A percentile compares a stretch with the other conserved stretches of the same genome.
Conservation (phyloP, 2,888 invertebrate genomes). For the Trimorus sp. region DNA sequence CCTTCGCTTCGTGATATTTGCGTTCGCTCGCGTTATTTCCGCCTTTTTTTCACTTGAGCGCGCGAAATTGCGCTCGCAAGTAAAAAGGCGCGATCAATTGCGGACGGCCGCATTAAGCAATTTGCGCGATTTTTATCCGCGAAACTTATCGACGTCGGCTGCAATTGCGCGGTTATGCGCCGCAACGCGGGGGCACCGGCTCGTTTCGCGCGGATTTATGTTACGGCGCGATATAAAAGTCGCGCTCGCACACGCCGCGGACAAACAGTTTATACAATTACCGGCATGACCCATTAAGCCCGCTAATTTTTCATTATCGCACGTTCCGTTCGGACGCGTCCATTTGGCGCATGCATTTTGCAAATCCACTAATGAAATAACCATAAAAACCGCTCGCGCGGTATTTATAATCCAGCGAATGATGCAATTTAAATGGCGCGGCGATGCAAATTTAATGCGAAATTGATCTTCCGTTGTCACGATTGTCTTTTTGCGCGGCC, state of each 20-base stretch:
- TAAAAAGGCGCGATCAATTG: no score
- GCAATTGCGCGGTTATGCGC: no score
- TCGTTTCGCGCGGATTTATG: background rate
- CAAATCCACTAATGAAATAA: constrained; percentile 14
- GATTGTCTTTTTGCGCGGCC: background rate
- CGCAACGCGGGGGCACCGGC: no score
- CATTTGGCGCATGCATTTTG: background rate
- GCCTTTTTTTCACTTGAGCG: no score
- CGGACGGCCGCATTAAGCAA: no score
- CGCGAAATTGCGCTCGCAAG: no score
- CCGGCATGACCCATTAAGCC: constrained; percentile 6
- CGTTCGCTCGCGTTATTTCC: no score
- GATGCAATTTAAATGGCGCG: no score
- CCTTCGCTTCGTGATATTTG: no score
- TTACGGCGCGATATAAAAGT: background rate
- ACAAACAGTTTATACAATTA: constrained; percentile 7
- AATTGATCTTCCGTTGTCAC: background rate
- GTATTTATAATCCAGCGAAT: background rate
- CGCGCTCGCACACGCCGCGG: background rate
- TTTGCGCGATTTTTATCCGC: no score
- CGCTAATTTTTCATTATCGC: constrained; percentile 20
- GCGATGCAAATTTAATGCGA: background rate
- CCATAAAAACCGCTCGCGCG: constrained; percentile 1
- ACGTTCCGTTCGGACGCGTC: constrained; percentile 3
- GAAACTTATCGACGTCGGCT: no score